phyloP scores from a whole-genome alignment of 2,113 vertebrate species.

The Montifringilla adamsi region DNA sequence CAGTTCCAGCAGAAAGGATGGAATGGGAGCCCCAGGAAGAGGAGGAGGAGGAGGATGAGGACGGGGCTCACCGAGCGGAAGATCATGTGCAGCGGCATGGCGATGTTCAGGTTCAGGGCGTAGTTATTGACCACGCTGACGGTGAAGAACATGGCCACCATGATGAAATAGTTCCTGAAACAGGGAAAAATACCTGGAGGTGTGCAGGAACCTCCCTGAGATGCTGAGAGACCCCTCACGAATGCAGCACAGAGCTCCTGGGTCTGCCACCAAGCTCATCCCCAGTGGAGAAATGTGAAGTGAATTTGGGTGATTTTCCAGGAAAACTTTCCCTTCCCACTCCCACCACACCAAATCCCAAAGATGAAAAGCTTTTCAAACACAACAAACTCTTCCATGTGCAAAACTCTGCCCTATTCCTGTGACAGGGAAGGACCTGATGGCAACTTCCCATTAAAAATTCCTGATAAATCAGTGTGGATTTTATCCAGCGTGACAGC shows the following conservation, averaged over 20 bases:
- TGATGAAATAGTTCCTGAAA: conserved; percentile 86
- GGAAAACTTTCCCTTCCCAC: neutral
- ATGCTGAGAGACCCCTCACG: neutral
- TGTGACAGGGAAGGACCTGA: neutral
- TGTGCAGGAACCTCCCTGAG: neutral
- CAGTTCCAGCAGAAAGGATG: neutral
- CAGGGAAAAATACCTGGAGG: neutral
- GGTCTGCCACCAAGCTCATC: neutral
- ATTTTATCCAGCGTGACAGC: neutral
- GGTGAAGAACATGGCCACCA: conserved; percentile 98
- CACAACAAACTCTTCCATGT: neutral
- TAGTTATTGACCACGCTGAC: conserved; percentile 98
- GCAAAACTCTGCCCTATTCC: neutral
- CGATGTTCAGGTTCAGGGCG: conserved; percentile 93
- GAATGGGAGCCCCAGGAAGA: neutral
- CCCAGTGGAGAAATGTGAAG: neutral
- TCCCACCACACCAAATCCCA: neutral
- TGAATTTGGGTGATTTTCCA: neutral
- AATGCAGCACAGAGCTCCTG: neutral
- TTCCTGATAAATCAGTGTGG: fast-evolving
- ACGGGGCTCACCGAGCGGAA: conserved; percentile 90
- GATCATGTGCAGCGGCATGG: conserved; percentile 98
- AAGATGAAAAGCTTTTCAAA: neutral
- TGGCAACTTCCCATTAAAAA: neutral
- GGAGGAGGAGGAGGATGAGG: neutral